Evolutionary conservation across 2,113 vertebrate species (phyloP).

Genomic region (Entomyzon cyanotis): DNA sequence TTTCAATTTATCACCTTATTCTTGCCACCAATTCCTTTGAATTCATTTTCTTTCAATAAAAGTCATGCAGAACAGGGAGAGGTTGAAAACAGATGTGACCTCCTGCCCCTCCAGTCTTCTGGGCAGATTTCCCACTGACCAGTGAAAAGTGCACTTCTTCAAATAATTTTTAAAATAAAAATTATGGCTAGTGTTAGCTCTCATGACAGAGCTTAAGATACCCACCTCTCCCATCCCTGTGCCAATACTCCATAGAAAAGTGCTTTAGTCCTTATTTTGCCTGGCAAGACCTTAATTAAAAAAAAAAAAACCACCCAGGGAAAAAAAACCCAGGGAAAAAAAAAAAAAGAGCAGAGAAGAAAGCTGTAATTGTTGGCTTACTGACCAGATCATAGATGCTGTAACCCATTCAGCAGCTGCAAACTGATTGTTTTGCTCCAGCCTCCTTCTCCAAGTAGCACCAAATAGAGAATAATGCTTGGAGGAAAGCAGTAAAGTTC

Average conservation of each 20-base stretch:
- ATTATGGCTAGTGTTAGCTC: background rate
- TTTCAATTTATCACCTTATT: background rate
- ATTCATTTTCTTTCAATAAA: background rate
- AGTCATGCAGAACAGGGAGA: background rate
- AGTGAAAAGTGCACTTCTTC: fast-evolving
- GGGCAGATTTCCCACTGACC: background rate
- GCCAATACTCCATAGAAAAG: background rate
- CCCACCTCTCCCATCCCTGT: fast-evolving
- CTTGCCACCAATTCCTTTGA: background rate
- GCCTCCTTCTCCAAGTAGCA: background rate
- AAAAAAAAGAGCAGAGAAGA: background rate
- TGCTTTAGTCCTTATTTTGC: background rate
- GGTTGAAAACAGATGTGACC: background rate
- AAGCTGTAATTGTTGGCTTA: background rate
- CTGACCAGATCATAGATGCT: background rate
- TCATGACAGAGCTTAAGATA: background rate
- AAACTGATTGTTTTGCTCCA: background rate
- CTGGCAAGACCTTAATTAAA: background rate
- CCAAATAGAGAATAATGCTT: constrained; percentile 33
- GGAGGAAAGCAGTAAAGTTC: background rate
- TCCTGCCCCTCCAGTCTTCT: background rate
- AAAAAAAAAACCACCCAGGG: background rate
- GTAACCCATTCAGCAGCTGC: background rate
- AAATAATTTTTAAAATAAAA: background rate
- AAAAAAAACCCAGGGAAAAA: background rate